These are phyloP conservation scores for Vespertilio murinus DNA, from an alignment of 2,797 vertebrate species.

Conservation along the genomic window DNA sequence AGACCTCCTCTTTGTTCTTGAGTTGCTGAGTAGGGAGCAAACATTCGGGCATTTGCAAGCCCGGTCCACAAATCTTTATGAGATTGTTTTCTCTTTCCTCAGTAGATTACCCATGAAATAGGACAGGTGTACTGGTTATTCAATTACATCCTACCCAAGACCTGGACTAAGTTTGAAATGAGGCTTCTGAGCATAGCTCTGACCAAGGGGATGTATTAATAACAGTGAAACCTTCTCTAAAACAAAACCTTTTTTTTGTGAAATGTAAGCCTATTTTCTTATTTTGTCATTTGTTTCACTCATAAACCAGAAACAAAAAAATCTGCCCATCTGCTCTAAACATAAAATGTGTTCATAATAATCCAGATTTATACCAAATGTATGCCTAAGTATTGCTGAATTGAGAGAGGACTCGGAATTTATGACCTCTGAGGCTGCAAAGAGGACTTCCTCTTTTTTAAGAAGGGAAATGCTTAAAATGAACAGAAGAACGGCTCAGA, in stretches of 20 bases:
- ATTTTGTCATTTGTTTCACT: conserved; percentile 61
- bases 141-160: conserved; percentile 64
- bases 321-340: conserved; percentile 64
- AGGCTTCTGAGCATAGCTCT: background rate
- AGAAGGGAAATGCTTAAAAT: conserved; percentile 64
- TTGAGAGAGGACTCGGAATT: conserved; percentile 58
- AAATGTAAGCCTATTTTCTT: conserved; percentile 64
- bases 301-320: conserved; percentile 59
- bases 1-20: conserved; percentile 61
- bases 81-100: conserved; percentile 53
- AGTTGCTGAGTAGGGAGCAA: conserved; percentile 16
- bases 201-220: conserved; percentile 58
- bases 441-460: conserved; percentile 76
- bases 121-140: conserved; percentile 58
- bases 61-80: conserved; percentile 52
- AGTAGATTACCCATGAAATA: conserved; percentile 58
- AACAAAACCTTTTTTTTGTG: conserved; percentile 43
- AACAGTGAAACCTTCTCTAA: conserved; percentile 61
- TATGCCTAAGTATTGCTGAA: conserved; percentile 71
- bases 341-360: conserved; percentile 72
- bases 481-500: conserved; percentile 61
- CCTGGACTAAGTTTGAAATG: conserved; percentile 25
- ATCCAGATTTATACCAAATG: conserved; percentile 75
- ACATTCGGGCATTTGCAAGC: conserved; percentile 48
- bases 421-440: conserved; percentile 71